Percentiles rank a stretch among this genome's conserved stretches.
Evolutionary conservation across 2,113 vertebrate species (phyloP).

Genomic region (Rhynchopsitta pachyrhyncha): DNA sequence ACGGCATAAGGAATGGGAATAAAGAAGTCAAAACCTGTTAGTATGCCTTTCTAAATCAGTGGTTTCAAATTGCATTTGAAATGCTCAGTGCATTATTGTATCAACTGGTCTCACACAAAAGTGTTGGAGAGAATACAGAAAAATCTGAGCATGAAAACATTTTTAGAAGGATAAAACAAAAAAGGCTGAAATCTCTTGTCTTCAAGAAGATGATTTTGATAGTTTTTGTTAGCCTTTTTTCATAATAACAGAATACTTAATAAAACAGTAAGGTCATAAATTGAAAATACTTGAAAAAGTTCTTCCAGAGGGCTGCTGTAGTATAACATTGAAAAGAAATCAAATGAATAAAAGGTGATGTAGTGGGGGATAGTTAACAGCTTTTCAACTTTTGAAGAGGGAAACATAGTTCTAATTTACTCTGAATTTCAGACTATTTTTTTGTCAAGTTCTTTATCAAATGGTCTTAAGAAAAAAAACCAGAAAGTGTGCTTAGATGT

Average conservation of each 20-base stretch:
- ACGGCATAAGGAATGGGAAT: neutral
- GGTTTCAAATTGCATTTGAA: neutral
- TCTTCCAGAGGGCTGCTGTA: neutral
- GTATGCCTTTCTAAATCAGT: neutral
- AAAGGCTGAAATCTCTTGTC: neutral
- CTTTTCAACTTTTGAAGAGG: neutral
- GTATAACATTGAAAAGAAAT: neutral
- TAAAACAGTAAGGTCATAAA: neutral
- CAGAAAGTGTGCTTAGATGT: neutral
- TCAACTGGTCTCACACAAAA: neutral
- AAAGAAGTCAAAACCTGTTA: neutral
- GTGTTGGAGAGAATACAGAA: neutral
- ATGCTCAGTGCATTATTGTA: neutral
- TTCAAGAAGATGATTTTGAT: neutral
- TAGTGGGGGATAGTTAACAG: neutral
- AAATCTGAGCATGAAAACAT: neutral
- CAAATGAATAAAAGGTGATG: neutral
- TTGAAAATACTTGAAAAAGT: neutral
- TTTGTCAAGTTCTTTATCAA: neutral
- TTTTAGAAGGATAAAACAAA: neutral
- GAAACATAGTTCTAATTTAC: neutral
- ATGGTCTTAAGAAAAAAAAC: neutral
- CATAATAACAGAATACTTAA: neutral
- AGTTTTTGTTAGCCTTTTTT: neutral
- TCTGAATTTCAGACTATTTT: neutral